Evolutionary conservation across 2,113 vertebrate species (phyloP).

Genomic region (Pontoporia blainvillei): DNA sequence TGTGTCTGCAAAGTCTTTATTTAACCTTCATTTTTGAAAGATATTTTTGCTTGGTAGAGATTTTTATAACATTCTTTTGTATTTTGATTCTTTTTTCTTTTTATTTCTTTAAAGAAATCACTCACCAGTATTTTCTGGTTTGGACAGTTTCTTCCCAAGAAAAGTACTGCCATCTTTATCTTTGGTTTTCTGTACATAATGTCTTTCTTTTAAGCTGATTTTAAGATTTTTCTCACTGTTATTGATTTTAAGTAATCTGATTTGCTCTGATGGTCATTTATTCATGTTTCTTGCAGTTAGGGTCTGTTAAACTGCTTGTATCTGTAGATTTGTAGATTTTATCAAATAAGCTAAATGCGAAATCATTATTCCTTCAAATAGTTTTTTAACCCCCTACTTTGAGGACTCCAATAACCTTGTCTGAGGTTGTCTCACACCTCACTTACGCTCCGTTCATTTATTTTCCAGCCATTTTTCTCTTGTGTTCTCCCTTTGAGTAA

Average conservation of each 20-base stretch:
- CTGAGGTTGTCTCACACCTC: neutral
- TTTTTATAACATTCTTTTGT: neutral
- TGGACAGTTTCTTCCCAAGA: neutral
- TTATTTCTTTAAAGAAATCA: neutral
- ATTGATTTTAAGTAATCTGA: neutral
- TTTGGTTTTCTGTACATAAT: neutral
- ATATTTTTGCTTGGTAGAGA: neutral
- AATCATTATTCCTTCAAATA: neutral
- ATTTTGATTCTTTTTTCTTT: neutral
- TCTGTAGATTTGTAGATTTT: neutral
- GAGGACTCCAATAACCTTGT: neutral
- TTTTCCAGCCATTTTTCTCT: neutral
- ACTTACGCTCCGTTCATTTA: neutral
- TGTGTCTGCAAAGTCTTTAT: neutral
- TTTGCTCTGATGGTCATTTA: neutral
- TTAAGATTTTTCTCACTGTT: neutral
- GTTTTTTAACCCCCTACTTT: neutral
- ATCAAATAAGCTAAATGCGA: neutral
- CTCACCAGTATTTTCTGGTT: neutral
- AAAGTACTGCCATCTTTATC: neutral
- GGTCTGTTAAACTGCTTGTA: neutral
- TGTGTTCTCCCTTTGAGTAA: neutral
- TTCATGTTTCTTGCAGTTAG: neutral
- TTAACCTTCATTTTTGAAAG: neutral
- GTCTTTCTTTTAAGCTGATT: neutral